Base-by-base conservation (phyloP, 2,888 invertebrate species). In the Scaptomyza cyrtandrae region DNA sequence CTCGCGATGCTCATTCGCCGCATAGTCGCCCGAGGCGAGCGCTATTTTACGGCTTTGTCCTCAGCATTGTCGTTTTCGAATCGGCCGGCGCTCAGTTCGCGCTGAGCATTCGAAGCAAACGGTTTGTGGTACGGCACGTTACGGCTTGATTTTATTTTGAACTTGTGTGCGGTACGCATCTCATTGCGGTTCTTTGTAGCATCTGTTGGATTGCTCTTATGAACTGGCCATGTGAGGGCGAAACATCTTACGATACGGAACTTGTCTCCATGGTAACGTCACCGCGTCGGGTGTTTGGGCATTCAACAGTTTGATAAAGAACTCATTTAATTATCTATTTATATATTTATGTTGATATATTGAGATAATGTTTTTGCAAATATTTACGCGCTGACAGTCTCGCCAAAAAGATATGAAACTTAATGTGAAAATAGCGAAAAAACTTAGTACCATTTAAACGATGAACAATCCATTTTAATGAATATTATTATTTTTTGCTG, bases 221-320 rank as follows among this genome's bases (percentile, higher is more conserved):
- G 33, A 44, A 54, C 43, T 69, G 62, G 70, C 78, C 73, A 80
- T 80, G 84, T 80, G 76, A 81, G 62, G 67, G 66, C 62, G 50
- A 64, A 64, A 59, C 67, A 81, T 57, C 58, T 61, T 59, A 50
- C 50, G 39, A 49, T 52, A 41, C 54, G 57, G 43, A 74, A 68
- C 62, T 50, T 64, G 48, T 61, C 33, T 55, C 58, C 6, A 53
- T 69, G 61, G 46, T 69, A 60, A 56, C 56, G 41, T 16, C 16
- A 7, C 10, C 41, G 41, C 41, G 48, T 60, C 56, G 49, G 1
- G 5, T 35, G 16, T 24, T 24, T 39, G 43, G 6, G 72, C 68
- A 49, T 49, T 76, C 59, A 76, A 63, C 62, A 74, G 56, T 62
- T 63, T 68, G 57, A 77, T 67, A 75, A 73, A 65, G 53, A 45